Evolutionary conservation across 2,888 invertebrate genomes (phyloP).

Genomic region (Mongoloraphidia duomilia): DNA sequence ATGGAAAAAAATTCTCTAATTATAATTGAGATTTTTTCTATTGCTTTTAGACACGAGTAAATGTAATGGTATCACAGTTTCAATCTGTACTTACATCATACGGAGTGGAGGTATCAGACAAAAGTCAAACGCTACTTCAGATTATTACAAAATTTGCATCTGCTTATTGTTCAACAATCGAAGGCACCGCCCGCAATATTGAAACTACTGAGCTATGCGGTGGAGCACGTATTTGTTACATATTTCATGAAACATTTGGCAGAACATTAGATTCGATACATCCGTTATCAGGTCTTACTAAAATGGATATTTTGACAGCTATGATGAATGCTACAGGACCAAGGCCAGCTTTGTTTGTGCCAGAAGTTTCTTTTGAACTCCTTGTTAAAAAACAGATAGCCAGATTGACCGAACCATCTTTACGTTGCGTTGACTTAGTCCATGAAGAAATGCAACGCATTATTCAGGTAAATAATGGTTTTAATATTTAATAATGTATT

Average conservation of each 20-base stretch:
- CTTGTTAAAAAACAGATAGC: slow-evolving; percentile 95
- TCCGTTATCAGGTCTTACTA: slow-evolving; percentile 69
- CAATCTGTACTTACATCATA: slow-evolving; percentile 91
- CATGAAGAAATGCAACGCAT: slow-evolving; percentile 99
- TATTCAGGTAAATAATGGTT: slow-evolving; percentile 38
- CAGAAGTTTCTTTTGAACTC: slow-evolving; percentile 94
- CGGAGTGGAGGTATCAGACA: slow-evolving; percentile 93
- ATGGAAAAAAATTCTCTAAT: no score
- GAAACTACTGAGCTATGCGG: slow-evolving; percentile 97
- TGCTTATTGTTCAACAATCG: slow-evolving; percentile 95
- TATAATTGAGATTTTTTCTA: slow-evolving; percentile 6
- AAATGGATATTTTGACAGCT: slow-evolving; percentile 94
- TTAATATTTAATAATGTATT: no score
- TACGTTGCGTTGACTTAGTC: slow-evolving; percentile 93
- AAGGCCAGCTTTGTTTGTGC: slow-evolving; percentile 78
- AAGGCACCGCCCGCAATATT: slow-evolving; percentile 93
- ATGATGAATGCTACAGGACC: slow-evolving; percentile 94
- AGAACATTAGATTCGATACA: slow-evolving; percentile 88
- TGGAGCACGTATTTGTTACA: slow-evolving; percentile 98
- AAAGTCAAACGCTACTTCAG: slow-evolving; percentile 90
- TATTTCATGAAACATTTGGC: slow-evolving; percentile 98
- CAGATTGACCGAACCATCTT: slow-evolving; percentile 88
- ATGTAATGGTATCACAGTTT: slow-evolving; percentile 95
- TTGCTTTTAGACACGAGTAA: slow-evolving; percentile 70
- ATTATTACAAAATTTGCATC: slow-evolving; percentile 99